Base-by-base conservation (phyloP, 2,113 vertebrate species). In the Haemorhous mexicanus region DNA sequence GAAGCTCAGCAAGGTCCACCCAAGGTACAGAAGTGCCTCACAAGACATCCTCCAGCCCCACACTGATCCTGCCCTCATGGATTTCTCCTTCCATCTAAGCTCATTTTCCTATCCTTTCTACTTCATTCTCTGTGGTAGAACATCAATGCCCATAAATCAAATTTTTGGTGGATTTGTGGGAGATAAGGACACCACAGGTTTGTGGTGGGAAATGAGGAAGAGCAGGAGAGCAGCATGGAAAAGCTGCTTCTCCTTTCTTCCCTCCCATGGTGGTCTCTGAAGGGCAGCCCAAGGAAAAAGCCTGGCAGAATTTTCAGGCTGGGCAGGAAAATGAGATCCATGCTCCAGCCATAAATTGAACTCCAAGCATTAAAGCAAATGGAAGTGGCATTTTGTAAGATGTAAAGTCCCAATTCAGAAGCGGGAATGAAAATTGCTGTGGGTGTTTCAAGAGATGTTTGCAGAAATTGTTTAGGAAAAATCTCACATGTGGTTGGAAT, bases 31-130 rank as follows among this genome's bases (percentile, higher is more conserved):
- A 32, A 47, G 2, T 8, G 5, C 23, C 73, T 58, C 24, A 1
- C 2, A 4, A 41, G 37, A 9, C 17, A 10, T 41, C 35, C 33
- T 58, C 39, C 47, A 62, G 18, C 4, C 64, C 47, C 50, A 55
- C 18, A 3, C 3, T 35, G 26, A 64, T 59, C 63, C 72, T 80
- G 21, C 10, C 11, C 53, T 18, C 16, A 2, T 1, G 5, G 32
- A 9, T 43, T 66, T 62, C 67, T 74, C 67, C 49, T 44, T 61
- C 67, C 33, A 37, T 13, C 58, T 28, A 3, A 62, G 18, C 22
- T 69, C 0, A 16, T 74, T 67, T 69, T 47, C 55, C 44, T 3
- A 24, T 5, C 26, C 16, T 56, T 69, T 1, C 0, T 1, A 4
- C 28, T 35, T 77, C 8, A 4, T 35, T 47, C 47, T 64, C 43